phyloP scores from a whole-genome alignment of 2,797 vertebrate genomes.

The Poeciliopsis paucimaculata region DNA sequence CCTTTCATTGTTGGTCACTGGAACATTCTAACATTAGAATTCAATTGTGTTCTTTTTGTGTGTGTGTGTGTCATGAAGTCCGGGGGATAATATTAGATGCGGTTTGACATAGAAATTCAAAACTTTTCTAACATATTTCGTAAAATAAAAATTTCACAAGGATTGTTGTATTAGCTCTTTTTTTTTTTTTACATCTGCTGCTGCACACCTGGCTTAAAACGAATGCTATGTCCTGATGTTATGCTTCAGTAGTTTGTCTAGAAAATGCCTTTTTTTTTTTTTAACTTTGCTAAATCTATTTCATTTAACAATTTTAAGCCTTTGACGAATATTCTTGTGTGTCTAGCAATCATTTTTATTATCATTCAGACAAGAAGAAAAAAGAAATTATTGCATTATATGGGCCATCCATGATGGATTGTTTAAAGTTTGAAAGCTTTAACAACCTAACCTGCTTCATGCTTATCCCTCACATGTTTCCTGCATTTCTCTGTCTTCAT shows the following conservation, averaged over 20 bases:
- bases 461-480: not conserved
- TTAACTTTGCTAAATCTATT: not conserved
- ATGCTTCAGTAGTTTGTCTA: not conserved
- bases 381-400: not conserved
- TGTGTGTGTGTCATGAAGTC: not conserved
- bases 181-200: not conserved
- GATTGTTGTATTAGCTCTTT: not conserved
- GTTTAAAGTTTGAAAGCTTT: not conserved
- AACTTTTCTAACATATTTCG: not conserved
- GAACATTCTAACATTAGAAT: constrained; percentile 3
- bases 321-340: not conserved
- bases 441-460: not conserved
- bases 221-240: not conserved
- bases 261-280: not conserved
- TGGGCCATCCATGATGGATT: not conserved
- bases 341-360: not conserved
- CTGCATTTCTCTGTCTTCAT: not conserved
- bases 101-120: not conserved
- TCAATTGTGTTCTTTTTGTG: constrained; percentile 11
- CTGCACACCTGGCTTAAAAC: not conserved
- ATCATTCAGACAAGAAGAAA: not conserved
- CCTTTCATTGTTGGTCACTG: constrained; percentile 9
- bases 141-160: not conserved
- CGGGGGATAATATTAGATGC: not conserved
- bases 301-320: not conserved